These are phyloP conservation scores for Clusia tigrina DNA, from an alignment of 2,888 invertebrate genomes.

Conservation along the genomic window DNA sequence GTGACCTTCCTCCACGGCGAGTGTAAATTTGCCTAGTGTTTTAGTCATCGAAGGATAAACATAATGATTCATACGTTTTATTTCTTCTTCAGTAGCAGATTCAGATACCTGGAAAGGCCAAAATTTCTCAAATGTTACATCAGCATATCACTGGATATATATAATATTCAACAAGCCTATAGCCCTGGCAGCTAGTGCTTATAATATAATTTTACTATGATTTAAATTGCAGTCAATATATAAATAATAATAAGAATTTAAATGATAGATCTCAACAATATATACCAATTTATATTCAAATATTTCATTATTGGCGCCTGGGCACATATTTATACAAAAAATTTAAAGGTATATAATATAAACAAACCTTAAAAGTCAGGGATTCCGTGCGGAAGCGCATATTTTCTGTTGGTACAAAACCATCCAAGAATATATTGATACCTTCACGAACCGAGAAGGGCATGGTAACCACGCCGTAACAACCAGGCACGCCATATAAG, in stretches of 20 bases:
- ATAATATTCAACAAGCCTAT: too few species aligned
- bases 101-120: conserved; percentile 77
- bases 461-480: conserved; percentile 99
- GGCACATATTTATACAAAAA: too few species aligned
- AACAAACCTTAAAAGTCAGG: conserved; percentile 82
- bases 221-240: too few species aligned
- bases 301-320: too few species aligned
- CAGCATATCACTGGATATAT: too few species aligned
- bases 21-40: conserved; percentile 76
- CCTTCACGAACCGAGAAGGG: conserved; percentile 99
- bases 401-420: conserved; percentile 99
- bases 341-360: too few species aligned
- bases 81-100: conserved; percentile 96
- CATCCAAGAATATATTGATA: conserved; percentile 99
- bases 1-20: conserved; percentile 86
- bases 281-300: too few species aligned
- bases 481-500: conserved; percentile 97
- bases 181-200: too few species aligned
- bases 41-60: conserved; percentile 94
- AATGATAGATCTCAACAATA: too few species aligned
- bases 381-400: conserved; percentile 97
- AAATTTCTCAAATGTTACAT: not conserved
- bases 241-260: too few species aligned
- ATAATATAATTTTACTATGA: too few species aligned
- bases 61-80: conserved; percentile 96